These are phyloP conservation scores for Malurus leucopterus DNA, from an alignment of 2,797 vertebrate species.

Conservation along the genomic window DNA sequence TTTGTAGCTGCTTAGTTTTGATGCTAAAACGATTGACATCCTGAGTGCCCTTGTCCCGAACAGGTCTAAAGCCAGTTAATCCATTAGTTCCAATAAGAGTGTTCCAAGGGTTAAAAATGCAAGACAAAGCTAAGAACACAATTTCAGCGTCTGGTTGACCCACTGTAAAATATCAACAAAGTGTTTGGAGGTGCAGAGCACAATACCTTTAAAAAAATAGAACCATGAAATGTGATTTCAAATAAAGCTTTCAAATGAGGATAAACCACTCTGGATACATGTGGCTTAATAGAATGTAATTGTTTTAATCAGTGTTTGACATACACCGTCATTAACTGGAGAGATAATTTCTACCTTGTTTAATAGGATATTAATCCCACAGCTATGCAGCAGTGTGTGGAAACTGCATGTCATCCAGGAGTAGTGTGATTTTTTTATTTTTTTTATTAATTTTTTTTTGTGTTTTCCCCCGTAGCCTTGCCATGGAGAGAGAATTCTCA, in stretches of 20 bases:
- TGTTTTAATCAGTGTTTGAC: slow-evolving; percentile 30
- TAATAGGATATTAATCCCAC: background rate
- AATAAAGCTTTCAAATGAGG: background rate
- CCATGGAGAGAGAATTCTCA: background rate
- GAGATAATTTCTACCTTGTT: background rate
- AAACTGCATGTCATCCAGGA: background rate
- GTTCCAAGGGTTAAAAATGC: background rate
- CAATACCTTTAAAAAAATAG: background rate
- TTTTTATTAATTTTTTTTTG: background rate
- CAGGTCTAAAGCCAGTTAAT: background rate
- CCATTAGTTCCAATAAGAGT: background rate
- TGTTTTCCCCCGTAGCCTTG: background rate
- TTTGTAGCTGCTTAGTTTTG: background rate
- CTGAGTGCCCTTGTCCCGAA: background rate
- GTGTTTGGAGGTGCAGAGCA: background rate
- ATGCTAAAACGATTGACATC: background rate
- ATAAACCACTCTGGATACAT: background rate
- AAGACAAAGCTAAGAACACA: background rate
- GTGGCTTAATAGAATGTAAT: background rate
- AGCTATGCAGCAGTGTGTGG: background rate
- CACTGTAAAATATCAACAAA: background rate
- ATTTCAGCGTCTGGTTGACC: background rate
- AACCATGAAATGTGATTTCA: background rate
- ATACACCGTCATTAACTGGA: background rate
- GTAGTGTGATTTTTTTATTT: background rate